Evolutionary conservation across 1,140 invertebrate genomes (phyloP).

Genomic region (Spodoptera frugiperda): DNA sequence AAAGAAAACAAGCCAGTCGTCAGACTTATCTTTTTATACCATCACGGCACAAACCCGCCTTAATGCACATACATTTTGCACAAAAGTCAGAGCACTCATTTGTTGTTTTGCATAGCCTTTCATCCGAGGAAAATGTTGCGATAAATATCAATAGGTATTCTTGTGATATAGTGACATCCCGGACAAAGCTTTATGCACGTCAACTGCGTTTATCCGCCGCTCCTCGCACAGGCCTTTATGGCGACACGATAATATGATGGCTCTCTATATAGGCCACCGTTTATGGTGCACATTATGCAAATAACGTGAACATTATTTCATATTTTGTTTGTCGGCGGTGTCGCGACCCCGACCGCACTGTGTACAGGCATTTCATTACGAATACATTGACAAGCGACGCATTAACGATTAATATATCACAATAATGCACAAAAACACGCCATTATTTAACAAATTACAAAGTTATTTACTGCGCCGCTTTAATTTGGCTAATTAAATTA

Average conservation of each 20-base stretch:
- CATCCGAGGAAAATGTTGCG: conserved; percentile 29
- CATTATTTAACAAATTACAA: conserved; percentile 60
- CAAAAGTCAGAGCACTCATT: conserved; percentile 27
- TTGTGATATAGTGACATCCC: conserved; percentile 38
- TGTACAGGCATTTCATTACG: conserved; percentile 68
- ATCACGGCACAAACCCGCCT: too few relatives aligned
- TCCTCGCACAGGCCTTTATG: conserved; percentile 50
- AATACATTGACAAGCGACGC: conserved; percentile 71
- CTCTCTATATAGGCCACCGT: conserved; percentile 51
- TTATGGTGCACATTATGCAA: conserved; percentile 58
- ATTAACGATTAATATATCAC: conserved; percentile 70
- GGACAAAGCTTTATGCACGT: conserved; percentile 49
- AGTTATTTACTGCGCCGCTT: conserved; percentile 54
- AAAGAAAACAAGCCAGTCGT: background rate
- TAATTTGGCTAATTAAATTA: conserved; percentile 64
- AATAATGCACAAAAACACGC: conserved; percentile 70
- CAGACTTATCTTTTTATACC: conserved; percentile 1
- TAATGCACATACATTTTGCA: background rate
- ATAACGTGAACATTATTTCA: conserved; percentile 58
- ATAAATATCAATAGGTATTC: conserved; percentile 46
- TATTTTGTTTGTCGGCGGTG: conserved; percentile 59
- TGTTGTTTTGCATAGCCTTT: conserved; percentile 30
- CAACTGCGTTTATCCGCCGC: conserved; percentile 48
- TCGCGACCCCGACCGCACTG: conserved; percentile 64
- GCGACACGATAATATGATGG: conserved; percentile 54